Evolutionary conservation across 2,888 invertebrate species (phyloP), one percentile per base, ranked within the genome.

Genomic region (Temnothorax unifasciatus): DNA sequence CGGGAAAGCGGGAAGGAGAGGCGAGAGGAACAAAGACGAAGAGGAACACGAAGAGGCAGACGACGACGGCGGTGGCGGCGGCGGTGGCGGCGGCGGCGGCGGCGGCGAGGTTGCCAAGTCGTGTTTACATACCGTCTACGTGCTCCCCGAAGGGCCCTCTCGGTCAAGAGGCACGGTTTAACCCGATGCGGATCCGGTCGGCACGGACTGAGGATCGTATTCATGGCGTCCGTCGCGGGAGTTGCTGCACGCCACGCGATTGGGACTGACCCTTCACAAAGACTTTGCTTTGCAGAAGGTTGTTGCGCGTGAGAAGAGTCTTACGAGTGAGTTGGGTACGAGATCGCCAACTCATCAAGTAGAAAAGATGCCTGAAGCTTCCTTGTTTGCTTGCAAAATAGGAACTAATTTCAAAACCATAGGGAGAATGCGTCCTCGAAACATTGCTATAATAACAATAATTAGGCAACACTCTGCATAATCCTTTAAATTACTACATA

Each of bases 121-220:
- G 59, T 81, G 79, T 81, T 81, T 81, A 81, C 79, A 81, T 81
- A 74, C 79, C 79, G 79, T 81, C 79, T 81, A 81, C 75, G 79
- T 81, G 75, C 57, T 47, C 75, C 77, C 52, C 66, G 47, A 86
- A 83, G 82, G 85, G 75, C 63, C 41, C 54, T 61, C 47, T 61
- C 47, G 84, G 69, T 83, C 82, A 86, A 88, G 82, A 83, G 71
- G 73, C 64, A 73, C 29, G 82, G 68, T 88, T 75, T 54, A 86
- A 83, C 77, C 82, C 73, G 52, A 73, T 50, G 66, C 87, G 73
- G 66, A 82, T 87, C 87, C 79, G 86, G 50, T 52, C 76, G 71
- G 34, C 71, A 77, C 71, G 66, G 34, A 73, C 85, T 85, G 82
- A 71, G 83, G 61, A 64, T 77, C 74, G 82, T 63, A 82, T 85